These are phyloP conservation scores for Mesoclemmys tuberculata DNA, from an alignment of 2,113 vertebrate species.

Conservation along the genomic window DNA sequence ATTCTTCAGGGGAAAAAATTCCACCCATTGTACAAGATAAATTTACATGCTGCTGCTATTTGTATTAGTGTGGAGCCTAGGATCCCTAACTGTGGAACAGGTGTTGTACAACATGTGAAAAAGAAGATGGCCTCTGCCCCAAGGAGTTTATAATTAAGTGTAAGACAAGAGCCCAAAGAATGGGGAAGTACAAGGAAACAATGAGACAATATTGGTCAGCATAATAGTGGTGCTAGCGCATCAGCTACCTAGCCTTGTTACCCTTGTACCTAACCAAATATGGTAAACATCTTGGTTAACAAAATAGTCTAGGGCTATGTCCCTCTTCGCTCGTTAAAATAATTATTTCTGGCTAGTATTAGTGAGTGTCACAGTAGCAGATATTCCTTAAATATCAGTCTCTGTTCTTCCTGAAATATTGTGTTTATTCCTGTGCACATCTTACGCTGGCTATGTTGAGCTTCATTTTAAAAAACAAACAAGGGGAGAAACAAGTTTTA, in stretches of 20 bases:
- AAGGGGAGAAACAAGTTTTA: neutral
- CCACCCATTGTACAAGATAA: neutral
- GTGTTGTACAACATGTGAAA: neutral
- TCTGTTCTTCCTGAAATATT: neutral
- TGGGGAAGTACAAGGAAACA: neutral
- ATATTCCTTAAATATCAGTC: too few relatives aligned
- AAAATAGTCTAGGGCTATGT: neutral
- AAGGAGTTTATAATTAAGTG: neutral
- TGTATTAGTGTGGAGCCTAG: neutral
- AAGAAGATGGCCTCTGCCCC: neutral
- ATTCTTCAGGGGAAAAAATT: neutral
- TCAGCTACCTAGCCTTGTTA: neutral
- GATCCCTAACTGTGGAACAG: neutral
- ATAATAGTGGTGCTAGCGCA: neutral
- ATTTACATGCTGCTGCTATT: neutral
- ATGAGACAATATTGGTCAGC: neutral
- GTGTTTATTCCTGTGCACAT: neutral
- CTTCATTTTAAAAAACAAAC: neutral
- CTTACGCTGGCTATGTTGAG: neutral
- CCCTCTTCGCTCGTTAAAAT: neutral
- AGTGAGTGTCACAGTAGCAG: too few relatives aligned
- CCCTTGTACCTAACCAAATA: neutral
- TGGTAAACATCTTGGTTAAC: neutral
- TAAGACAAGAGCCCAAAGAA: neutral
- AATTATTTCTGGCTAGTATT: neutral